These are phyloP conservation scores for Cerastoderma edule DNA, from an alignment of 2,888 invertebrate genomes.

Conservation along the genomic window DNA sequence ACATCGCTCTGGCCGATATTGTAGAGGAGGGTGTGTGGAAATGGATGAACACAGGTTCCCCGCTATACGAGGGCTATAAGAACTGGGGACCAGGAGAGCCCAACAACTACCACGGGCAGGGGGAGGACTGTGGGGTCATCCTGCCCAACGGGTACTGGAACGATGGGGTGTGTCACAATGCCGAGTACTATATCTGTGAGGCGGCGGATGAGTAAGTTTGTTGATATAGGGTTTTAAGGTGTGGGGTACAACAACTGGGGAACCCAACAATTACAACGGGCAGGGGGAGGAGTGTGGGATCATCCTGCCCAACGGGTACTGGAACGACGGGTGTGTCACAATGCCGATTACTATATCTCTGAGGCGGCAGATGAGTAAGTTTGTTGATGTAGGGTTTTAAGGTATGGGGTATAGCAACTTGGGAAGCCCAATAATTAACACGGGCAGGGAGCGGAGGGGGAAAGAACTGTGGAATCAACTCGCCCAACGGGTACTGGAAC, in stretches of 20 bases:
- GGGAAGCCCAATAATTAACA: constrained; percentile 6
- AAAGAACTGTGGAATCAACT: constrained; percentile 4
- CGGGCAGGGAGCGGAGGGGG: background rate
- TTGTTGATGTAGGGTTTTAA: constrained; percentile 8
- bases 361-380: background rate
- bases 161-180: constrained; percentile 7
- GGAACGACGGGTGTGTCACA: constrained; percentile 14
- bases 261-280: constrained; percentile 1
- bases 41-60: background rate
- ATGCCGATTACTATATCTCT: constrained; percentile 8
- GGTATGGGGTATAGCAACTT: background rate
- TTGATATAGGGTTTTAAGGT: background rate
- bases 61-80: background rate
- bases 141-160: background rate
- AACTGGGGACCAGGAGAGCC: constrained; percentile 11
- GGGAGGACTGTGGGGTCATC: constrained; percentile 12
- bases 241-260: background rate
- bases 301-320: background rate
- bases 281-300: constrained; percentile 12
- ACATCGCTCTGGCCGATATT: background rate
- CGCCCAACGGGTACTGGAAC: background rate
- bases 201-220: background rate
- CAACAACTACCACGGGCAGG: background rate
- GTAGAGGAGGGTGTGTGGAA: constrained; percentile 8
- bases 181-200: constrained; percentile 15